phyloP scores from a whole-genome alignment of 2,888 invertebrate species.

The Chrysolina haemoptera region DNA sequence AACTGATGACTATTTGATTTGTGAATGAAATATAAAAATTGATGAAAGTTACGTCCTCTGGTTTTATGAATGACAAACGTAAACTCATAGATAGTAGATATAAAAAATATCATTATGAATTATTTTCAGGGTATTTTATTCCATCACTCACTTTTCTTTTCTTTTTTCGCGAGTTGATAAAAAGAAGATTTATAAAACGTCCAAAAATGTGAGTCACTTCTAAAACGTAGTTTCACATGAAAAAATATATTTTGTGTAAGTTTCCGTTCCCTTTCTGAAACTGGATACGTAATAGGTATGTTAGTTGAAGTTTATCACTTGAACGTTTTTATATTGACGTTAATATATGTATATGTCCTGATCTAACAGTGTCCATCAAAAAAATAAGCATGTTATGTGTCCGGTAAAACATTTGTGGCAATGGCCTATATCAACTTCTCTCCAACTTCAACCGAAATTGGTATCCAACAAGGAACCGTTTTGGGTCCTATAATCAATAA shows the following conservation, averaged over 20 bases:
- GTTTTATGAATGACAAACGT: too few relatives aligned
- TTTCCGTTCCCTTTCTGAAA: background rate
- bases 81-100: too few relatives aligned
- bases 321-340: slow-evolving; percentile 1
- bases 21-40: background rate
- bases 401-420: too few relatives aligned
- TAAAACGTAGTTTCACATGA: slow-evolving; percentile 1
- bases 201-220: slow-evolving; percentile 20
- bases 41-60: background rate
- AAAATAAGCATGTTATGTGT: background rate
- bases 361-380: background rate
- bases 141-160: too few relatives aligned
- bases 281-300: background rate
- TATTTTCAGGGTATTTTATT: background rate
- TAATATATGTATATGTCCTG: background rate
- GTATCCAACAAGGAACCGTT: too few relatives aligned
- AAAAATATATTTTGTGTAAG: slow-evolving; percentile 6
- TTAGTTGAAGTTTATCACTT: background rate
- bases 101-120: too few relatives aligned
- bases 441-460: too few relatives aligned
- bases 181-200: background rate
- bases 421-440: too few relatives aligned
- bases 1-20: background rate
- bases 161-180: background rate
- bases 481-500: too few relatives aligned